Evolutionary conservation across 1,140 invertebrate genomes (phyloP).

Genomic region (Planococcus citri): DNA sequence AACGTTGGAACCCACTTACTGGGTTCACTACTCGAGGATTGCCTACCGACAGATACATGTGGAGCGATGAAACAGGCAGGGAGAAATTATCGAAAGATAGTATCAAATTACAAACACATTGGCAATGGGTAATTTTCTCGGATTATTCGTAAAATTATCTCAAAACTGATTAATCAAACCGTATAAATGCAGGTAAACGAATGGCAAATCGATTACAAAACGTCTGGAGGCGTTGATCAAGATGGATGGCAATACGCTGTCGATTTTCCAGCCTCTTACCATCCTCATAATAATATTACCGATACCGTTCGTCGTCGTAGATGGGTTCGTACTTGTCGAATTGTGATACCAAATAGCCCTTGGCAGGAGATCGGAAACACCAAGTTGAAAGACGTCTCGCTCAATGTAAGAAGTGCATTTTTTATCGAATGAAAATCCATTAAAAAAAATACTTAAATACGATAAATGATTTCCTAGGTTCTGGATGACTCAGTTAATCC

Average conservation of each 20-base stretch:
- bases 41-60: constrained; percentile 77
- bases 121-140: constrained; percentile 61
- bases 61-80: constrained; percentile 73
- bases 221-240: constrained; percentile 72
- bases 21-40: constrained; percentile 72
- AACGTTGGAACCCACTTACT: constrained; percentile 81
- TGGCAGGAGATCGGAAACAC: constrained; percentile 76
- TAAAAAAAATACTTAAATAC: background rate
- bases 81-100: constrained; percentile 70
- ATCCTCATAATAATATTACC: constrained; percentile 69
- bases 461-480: background rate
- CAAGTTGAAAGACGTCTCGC: constrained; percentile 63
- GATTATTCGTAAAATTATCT: background rate
- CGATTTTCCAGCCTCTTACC: constrained; percentile 76
- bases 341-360: constrained; percentile 62
- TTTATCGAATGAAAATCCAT: background rate
- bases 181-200: constrained; percentile 53
- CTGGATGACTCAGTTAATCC: background rate
- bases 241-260: constrained; percentile 91
- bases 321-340: constrained; percentile 70
- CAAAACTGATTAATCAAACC: too few species aligned
- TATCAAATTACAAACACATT: constrained; percentile 68
- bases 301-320: constrained; percentile 74
- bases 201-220: constrained; percentile 79
- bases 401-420: constrained; percentile 43